Percentiles rank a stretch among this genome's conserved stretches.
Conservation (phyloP, 1,140 invertebrate species). For the Plectrocnemia conspersa region DNA sequence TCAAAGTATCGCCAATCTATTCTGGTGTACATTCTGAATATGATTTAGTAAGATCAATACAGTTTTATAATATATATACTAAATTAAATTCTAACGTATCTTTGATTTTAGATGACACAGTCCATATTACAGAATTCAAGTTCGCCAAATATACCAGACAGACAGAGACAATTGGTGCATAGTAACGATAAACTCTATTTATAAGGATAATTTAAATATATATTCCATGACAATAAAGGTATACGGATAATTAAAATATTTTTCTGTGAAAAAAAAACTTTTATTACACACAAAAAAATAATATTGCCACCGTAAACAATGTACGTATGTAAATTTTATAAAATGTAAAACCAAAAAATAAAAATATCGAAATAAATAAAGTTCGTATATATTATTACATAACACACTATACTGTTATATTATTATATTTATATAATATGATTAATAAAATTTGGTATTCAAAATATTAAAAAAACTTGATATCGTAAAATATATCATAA, state of each 20-base stretch:
- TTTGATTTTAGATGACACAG: conserved; percentile 30
- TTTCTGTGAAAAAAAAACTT: not conserved
- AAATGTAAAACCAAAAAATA: too few relatives aligned
- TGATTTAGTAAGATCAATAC: conserved; percentile 21
- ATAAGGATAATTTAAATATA: too few relatives aligned
- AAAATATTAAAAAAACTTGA: too few relatives aligned
- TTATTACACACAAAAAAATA: too few relatives aligned
- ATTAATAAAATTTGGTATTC: too few relatives aligned
- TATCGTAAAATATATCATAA: too few relatives aligned
- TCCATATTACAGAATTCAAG: conserved; percentile 29
- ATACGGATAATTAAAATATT: not conserved
- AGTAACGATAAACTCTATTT: conserved; percentile 27
- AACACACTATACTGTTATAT: too few relatives aligned
- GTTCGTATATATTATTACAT: too few relatives aligned
- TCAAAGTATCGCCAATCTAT: conserved; percentile 32
- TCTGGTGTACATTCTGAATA: conserved; percentile 24
- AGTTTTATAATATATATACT: not conserved
- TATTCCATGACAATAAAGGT: conserved; percentile 14
- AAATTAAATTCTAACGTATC: not conserved
- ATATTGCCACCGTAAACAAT: too few relatives aligned
- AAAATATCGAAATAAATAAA: too few relatives aligned
- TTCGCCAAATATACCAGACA: conserved; percentile 10
- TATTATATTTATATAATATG: too few relatives aligned
- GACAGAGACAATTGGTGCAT: conserved; percentile 25
- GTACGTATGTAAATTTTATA: too few relatives aligned